phyloP scores from a whole-genome alignment of 2,888 invertebrate genomes.

The Drosophila basisetae region DNA sequence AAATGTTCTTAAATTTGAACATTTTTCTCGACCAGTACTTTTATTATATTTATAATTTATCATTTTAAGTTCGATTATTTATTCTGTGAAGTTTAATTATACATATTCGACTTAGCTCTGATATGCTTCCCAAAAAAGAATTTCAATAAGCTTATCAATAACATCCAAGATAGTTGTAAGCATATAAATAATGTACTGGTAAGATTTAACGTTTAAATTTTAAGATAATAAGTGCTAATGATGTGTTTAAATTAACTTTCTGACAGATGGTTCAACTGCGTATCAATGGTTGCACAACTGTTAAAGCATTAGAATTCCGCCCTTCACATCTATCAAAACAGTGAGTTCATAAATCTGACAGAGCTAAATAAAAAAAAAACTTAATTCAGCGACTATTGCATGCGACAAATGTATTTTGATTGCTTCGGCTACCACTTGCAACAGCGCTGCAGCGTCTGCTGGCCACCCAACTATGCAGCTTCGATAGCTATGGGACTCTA shows the following conservation, averaged over 20 bases:
- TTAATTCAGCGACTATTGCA: conserved; percentile 22
- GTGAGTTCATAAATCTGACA: conserved; percentile 55
- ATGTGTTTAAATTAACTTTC: neutral
- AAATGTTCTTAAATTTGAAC: neutral
- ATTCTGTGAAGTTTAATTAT: neutral
- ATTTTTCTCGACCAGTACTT: neutral
- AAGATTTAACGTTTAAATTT: neutral
- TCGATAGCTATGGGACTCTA: conserved; percentile 13
- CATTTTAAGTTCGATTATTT: neutral
- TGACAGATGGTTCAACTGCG: neutral
- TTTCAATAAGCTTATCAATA: neutral
- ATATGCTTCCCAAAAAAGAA: neutral
- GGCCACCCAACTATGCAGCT: conserved; percentile 68
- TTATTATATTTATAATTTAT: neutral
- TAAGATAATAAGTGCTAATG: neutral
- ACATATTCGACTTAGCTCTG: neutral
- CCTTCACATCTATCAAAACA: conserved; percentile 51
- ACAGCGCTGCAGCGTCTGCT: conserved; percentile 19
- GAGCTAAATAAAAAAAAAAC: conserved; percentile 33
- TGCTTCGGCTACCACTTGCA: conserved; percentile 56
- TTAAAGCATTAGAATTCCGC: conserved; percentile 19
- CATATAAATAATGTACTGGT: neutral
- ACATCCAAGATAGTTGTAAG: neutral
- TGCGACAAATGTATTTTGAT: conserved; percentile 73
- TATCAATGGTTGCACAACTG: conserved; percentile 23